phyloP scores from a whole-genome alignment of 2,888 invertebrate species.

The Portevinia maculata region DNA sequence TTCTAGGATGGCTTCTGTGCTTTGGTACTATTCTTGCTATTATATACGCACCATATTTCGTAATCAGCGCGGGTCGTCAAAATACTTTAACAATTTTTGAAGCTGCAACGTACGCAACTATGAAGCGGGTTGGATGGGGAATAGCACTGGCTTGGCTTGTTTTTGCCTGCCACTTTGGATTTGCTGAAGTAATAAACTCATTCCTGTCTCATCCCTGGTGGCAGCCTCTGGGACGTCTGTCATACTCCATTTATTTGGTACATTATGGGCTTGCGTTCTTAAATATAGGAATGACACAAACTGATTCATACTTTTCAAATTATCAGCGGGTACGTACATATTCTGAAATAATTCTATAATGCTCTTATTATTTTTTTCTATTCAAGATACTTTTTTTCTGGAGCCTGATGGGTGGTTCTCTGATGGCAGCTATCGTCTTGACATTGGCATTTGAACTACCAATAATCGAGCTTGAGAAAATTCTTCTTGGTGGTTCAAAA shows the following conservation, averaged over 20 bases:
- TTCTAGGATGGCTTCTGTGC: no score
- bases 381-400: slow-evolving; percentile 62
- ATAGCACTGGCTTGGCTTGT: background rate
- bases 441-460: slow-evolving; percentile 73
- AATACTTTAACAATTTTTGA: no score
- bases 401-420: slow-evolving; percentile 58
- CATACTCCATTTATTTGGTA: slow-evolving; percentile 74
- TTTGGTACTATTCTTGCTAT: no score
- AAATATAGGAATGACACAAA: background rate
- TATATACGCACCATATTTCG: no score
- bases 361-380: slow-evolving; percentile 75
- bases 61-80: no score
- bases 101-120: no score
- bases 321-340: background rate
- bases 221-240: no score
- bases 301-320: background rate
- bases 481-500: background rate
- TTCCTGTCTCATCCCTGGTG: no score
- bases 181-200: no score
- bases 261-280: background rate
- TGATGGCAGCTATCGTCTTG: slow-evolving; percentile 51
- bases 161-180: background rate
- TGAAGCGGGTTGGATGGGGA: background rate
- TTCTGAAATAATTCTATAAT: slow-evolving; percentile 79
- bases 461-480: slow-evolving; percentile 58